Conservation (phyloP, 2,113 vertebrate species). For the Cynopterus brachyotis region DNA sequence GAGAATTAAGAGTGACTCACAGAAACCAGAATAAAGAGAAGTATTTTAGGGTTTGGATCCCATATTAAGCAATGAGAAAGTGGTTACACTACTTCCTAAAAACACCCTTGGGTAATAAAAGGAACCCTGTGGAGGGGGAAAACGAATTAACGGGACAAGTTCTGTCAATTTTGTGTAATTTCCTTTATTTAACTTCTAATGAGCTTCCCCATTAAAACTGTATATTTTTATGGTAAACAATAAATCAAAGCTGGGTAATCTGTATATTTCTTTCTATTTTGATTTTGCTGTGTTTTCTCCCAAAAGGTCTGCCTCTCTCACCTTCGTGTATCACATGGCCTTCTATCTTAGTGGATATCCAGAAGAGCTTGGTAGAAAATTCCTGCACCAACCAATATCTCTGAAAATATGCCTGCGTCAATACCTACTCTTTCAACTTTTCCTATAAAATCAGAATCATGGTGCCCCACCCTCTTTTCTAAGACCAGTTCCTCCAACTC, state of each 20-base stretch:
- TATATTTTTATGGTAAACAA: background rate
- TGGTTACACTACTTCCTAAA: background rate
- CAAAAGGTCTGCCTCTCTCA: no score
- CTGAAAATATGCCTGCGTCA: background rate
- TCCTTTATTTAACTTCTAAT: background rate
- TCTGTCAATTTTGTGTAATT: background rate
- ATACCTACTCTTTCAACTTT: accelerated
- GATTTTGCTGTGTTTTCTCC: background rate
- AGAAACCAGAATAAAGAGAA: background rate
- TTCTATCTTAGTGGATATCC: background rate
- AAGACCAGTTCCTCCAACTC: background rate
- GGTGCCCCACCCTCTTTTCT: accelerated
- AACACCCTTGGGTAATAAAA: background rate
- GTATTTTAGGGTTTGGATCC: background rate
- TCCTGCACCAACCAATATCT: background rate
- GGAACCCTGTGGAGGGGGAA: background rate
- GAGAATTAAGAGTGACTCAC: background rate
- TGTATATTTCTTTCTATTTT: background rate
- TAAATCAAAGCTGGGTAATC: background rate
- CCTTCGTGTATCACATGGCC: accelerated
- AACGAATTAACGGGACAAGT: background rate
- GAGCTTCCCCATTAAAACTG: background rate
- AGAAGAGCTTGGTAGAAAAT: accelerated
- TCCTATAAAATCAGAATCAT: accelerated
- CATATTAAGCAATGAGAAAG: background rate